Conservation (phyloP, 2,113 vertebrate species). For the Nothocercus julius region DNA sequence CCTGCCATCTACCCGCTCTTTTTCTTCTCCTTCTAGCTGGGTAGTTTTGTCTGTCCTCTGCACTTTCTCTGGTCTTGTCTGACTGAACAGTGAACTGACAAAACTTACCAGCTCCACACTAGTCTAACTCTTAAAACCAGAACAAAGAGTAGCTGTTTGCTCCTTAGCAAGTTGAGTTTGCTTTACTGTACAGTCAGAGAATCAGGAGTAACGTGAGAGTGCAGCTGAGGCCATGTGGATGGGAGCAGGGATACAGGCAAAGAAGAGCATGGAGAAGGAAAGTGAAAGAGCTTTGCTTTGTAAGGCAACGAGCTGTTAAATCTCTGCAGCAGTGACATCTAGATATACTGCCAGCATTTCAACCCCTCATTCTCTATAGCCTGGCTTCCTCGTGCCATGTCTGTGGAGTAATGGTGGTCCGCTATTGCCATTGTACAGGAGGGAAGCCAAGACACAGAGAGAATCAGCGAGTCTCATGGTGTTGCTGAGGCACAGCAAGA, state of each 20-base stretch:
- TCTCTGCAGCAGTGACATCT: neutral
- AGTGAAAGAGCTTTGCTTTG: neutral
- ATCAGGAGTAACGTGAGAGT: neutral
- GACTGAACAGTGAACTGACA: neutral
- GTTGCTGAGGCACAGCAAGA: neutral
- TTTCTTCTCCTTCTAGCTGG: neutral
- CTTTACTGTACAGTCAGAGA: neutral
- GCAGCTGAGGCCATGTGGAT: neutral
- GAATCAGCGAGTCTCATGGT: neutral
- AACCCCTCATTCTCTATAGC: neutral
- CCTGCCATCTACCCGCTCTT: neutral
- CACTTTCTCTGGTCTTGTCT: neutral
- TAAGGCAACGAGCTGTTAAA: neutral
- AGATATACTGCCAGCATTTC: neutral
- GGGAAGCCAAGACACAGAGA: neutral
- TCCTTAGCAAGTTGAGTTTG: neutral
- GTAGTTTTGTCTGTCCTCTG: neutral
- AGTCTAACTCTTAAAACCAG: neutral
- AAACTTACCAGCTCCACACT: neutral
- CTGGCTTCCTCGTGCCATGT: neutral
- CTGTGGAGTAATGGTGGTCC: rapidly evolving
- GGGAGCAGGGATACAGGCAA: neutral
- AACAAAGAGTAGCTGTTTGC: neutral
- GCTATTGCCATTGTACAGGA: neutral
- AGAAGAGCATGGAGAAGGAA: neutral